Conservation (phyloP, 2,113 vertebrate genomes). For the Blennius ocellaris region DNA sequence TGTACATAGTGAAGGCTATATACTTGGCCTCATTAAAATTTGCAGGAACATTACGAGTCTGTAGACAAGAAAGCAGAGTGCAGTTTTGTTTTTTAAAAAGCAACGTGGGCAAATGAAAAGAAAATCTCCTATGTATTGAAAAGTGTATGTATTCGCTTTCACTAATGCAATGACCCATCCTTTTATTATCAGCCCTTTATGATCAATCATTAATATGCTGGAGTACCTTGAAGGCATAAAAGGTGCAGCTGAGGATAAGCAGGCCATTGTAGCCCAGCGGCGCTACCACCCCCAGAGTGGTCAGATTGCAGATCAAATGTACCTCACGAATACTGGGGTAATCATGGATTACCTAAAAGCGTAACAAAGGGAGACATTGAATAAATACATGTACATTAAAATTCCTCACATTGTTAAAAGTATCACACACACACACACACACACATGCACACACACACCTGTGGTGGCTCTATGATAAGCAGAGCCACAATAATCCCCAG, state of each 20-base stretch:
- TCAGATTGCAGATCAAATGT: slow-evolving; percentile 97
- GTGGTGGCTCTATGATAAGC: slow-evolving; percentile 93
- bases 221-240: slow-evolving; percentile 94
- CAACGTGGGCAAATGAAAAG: neutral
- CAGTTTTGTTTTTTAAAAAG: neutral
- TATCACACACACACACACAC: slow-evolving; percentile 49
- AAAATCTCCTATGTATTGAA: too few relatives aligned
- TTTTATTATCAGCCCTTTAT: neutral
- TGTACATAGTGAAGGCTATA: slow-evolving; percentile 99
- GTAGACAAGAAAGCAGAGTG: slow-evolving; percentile 13
- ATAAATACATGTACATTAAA: slow-evolving; percentile 11
- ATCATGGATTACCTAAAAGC: slow-evolving; percentile 88
- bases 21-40: slow-evolving; percentile 99
- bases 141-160: neutral
- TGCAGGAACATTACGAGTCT: slow-evolving; percentile 96
- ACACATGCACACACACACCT: slow-evolving; percentile 68
- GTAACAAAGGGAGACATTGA: neutral
- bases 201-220: neutral
- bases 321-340: slow-evolving; percentile 97
- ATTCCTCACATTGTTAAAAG: neutral
- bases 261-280: slow-evolving; percentile 98
- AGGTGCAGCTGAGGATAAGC: slow-evolving; percentile 97
- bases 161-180: neutral
- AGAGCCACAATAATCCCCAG: slow-evolving; percentile 95
- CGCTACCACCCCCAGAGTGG: slow-evolving; percentile 95